Conservation (phyloP, 2,888 invertebrate species). For the Harpalus rufipes region DNA sequence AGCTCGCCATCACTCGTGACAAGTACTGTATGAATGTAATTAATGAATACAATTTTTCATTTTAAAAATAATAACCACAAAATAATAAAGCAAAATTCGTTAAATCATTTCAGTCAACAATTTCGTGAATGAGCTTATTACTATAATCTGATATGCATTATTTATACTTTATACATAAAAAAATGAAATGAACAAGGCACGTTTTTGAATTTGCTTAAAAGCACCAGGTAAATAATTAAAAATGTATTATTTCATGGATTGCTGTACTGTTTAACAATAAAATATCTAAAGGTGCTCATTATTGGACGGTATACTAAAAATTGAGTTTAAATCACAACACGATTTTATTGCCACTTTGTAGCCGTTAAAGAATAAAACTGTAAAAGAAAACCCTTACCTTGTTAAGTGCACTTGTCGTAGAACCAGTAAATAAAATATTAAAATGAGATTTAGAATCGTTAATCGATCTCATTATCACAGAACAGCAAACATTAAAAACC, state of each 20-base stretch:
- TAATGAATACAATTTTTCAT: slow-evolving; percentile 11
- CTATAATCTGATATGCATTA: slow-evolving; percentile 62
- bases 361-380: slow-evolving; percentile 13
- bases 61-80: slow-evolving; percentile 11
- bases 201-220: slow-evolving; percentile 49
- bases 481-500: slow-evolving; percentile 53
- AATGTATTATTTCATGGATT: slow-evolving; percentile 2
- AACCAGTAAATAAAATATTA: slow-evolving; percentile 52
- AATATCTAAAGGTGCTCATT: slow-evolving; percentile 7
- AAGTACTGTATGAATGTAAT: slow-evolving; percentile 37
- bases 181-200: slow-evolving; percentile 63
- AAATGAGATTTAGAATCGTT: slow-evolving; percentile 57
- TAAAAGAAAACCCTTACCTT: slow-evolving; percentile 27
- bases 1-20: no score
- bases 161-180: slow-evolving; percentile 61
- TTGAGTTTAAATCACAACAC: slow-evolving; percentile 50
- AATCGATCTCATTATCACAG: slow-evolving; percentile 64
- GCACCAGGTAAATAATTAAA: slow-evolving; percentile 40
- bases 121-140: slow-evolving; percentile 31
- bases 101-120: slow-evolving; percentile 7
- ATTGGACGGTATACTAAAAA: slow-evolving; percentile 52
- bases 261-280: slow-evolving; percentile 27
- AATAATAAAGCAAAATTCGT: slow-evolving; percentile 14
- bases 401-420: slow-evolving; percentile 55
- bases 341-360: slow-evolving; percentile 48